Base-by-base conservation (phyloP, 2,888 invertebrate genomes). In the Aporophyla lueneburgensis region DNA sequence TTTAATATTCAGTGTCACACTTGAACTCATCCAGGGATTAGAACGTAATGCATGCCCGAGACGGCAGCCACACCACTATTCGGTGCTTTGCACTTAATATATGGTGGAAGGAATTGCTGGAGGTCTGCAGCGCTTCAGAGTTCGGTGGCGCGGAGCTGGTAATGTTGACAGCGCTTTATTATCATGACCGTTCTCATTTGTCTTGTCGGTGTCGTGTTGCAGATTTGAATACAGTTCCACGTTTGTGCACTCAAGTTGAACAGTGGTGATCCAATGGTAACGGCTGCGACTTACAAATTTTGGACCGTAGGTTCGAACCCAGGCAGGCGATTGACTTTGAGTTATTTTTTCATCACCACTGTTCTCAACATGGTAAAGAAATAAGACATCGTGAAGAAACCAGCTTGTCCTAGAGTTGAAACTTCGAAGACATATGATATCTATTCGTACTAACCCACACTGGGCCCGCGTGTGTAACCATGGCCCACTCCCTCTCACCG, bases 1-100 rank as follows among this genome's bases (percentile, higher is more conserved):
- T 91, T 94, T 94, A 94, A 94, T 94, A 95, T 95, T 95, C 94
- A 89, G 89, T 91, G 93, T 94, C 94, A 94, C 94, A 94, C 93
- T 94, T 92, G 91, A 92, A 92, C 90, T 93, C 90, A 93, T 91
- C 91, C 92, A 76, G 69, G 93, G 94, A 94, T 95, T 94, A 94
- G 88, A 79, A 81, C 87, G 90, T 93, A 93, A 93, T 93, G 90
- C 91, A 91, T 90, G 89, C 89, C 67, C 70, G 80, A 85, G 86
- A 86, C 74, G 87, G 71, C 67, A 65, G 69, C 72, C 69, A 69
- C 67, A 70, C 75, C 68, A 27, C 70, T 87, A 84, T 86, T 78
- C 75, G 63, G 76, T 49, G 63, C 72, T 88, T 81, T 68, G 71
- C 89, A 88, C 83, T 76, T 83, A 83, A 82, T 85, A 78, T 83